Evolutionary conservation across 2,113 vertebrate genomes (phyloP), one percentile per base, ranked within the genome.

Genomic region (Andinoacara biseriatus): DNA sequence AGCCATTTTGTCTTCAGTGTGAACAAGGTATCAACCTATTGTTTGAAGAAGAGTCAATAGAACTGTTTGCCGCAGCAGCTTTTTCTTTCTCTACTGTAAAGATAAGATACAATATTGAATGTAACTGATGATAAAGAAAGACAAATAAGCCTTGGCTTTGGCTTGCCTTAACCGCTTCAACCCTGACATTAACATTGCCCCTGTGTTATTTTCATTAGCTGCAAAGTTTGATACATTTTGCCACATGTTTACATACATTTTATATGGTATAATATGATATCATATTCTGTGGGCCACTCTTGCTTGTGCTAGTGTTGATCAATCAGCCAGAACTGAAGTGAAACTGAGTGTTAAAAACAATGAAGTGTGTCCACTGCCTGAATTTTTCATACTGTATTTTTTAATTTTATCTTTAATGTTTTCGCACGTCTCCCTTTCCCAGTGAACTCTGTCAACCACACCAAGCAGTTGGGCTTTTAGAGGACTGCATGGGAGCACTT

Each of bases 11-110:
- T 87, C 59, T 17, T 78, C 10, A 1, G 60, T 74, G 54, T 60
- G 33, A 82, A 90, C 56, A 38, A 86, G 61, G 17, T 74, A 69
- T 80, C 58, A 59, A 78, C 5, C 82, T 62, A 74, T 82, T 90
- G 87, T 91, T 74, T 80, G 83, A 38, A 56, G 69, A 86, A 13
- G 26, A 77, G 83, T 91, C 58, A 69, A 62, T 77, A 78, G 74
- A 82, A 3, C 6, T 80, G 35, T 86, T 87, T 78, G 80, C 86
- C 75, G 81, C 83, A 84, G 46, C n/a, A n/a, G 54, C 7, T 57
- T 74, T 61, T 18, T 13, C 52, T 49, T 63, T 18, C n/a, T 77
- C 52, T 7, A 8, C 52, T 58, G n/a, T 81, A 22, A 7, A 84
- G 62, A 80, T 89, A 29, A 75, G 52, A 67, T 2, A 40, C 24